Percentiles rank a stretch among this genome's conserved stretches.
Evolutionary conservation across 2,888 invertebrate genomes (phyloP).

Genomic region (Pyrocoelia pectoralis): DNA sequence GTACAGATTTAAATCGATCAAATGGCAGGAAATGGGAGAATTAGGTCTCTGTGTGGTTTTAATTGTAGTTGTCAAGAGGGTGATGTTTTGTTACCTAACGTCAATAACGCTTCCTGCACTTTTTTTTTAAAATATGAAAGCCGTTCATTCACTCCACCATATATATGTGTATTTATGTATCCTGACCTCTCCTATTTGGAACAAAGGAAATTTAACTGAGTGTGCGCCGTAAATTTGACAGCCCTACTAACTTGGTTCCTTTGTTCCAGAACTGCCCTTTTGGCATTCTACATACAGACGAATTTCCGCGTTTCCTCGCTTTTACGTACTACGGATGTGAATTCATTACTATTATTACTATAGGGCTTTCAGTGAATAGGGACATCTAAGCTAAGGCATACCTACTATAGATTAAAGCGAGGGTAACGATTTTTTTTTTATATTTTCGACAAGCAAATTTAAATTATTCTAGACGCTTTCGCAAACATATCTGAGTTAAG

Average conservation of each 20-base stretch:
- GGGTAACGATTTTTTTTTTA: slow-evolving; percentile 24
- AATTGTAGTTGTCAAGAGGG: slow-evolving; percentile 6
- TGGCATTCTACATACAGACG: slow-evolving; percentile 25
- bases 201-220: slow-evolving; percentile 31
- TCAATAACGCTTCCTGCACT: slow-evolving; percentile 23
- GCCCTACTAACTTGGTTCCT: slow-evolving; percentile 27
- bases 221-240: slow-evolving; percentile 22
- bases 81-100: slow-evolving; percentile 9
- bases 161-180: slow-evolving; percentile 34
- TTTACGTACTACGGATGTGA: slow-evolving; percentile 35
- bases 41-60: slow-evolving; percentile 1
- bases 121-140: slow-evolving; percentile 21
- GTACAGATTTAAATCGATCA: neutral
- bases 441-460: too few species aligned
- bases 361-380: slow-evolving; percentile 25
- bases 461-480: too few species aligned
- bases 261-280: slow-evolving; percentile 24
- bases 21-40: slow-evolving; percentile 11
- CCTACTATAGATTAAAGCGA: slow-evolving; percentile 29
- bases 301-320: slow-evolving; percentile 17
- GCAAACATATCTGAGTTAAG: too few species aligned
- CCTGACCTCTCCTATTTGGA: slow-evolving; percentile 30
- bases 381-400: slow-evolving; percentile 8
- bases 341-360: slow-evolving; percentile 35
- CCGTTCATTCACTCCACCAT: slow-evolving; percentile 24